phyloP scores from a whole-genome alignment of 2,888 invertebrate genomes.

The Mesopsocus fuscifrons region DNA sequence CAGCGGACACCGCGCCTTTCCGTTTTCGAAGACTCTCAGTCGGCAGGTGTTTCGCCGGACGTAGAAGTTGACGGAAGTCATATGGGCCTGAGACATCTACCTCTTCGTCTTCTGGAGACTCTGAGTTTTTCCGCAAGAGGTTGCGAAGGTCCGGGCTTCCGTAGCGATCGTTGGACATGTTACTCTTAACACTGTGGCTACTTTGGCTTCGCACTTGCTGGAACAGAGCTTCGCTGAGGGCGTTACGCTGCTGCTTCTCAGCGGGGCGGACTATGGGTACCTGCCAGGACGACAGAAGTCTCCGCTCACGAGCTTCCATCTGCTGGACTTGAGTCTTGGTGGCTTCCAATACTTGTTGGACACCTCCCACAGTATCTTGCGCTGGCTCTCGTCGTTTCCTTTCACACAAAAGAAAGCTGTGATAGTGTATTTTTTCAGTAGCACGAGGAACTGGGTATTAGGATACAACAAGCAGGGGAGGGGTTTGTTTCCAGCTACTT shows the following conservation, averaged over 20 bases:
- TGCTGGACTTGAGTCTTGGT: constrained; percentile 1
- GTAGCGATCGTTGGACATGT: constrained; percentile 16
- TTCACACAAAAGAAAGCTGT: too few relatives aligned
- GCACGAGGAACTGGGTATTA: too few relatives aligned
- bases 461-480: too few relatives aligned
- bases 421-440: too few relatives aligned
- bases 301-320: background rate
- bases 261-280: constrained; percentile 2
- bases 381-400: too few relatives aligned
- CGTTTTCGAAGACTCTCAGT: constrained; percentile 47
- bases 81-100: constrained; percentile 44
- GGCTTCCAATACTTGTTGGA: background rate
- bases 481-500: background rate
- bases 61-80: constrained; percentile 42
- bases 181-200: too few relatives aligned
- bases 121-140: constrained; percentile 19
- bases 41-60: constrained; percentile 42
- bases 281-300: background rate
- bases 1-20: constrained; percentile 32
- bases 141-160: constrained; percentile 20
- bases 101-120: constrained; percentile 24
- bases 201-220: constrained; percentile 8
- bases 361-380: background rate
- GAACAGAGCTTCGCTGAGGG: constrained; percentile 6
- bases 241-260: constrained; percentile 12